Evolutionary conservation across 2,797 vertebrate species (phyloP), one percentile per base, ranked within the genome.

Genomic region (Huso huso): DNA sequence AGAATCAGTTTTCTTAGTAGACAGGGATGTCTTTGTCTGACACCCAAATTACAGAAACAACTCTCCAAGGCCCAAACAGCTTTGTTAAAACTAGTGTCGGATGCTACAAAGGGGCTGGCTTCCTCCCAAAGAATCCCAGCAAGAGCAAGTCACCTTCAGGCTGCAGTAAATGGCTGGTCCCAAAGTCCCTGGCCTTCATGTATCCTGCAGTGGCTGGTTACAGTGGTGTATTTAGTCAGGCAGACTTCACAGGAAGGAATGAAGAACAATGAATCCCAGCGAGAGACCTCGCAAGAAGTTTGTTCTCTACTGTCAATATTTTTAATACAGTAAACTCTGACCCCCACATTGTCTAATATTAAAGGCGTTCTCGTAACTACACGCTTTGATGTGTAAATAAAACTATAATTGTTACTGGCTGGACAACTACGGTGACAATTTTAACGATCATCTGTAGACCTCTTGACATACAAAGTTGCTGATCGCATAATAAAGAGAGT

Each of bases 71-170:
- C 53, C 53, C 10, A 13, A 69, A 74, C 73, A 74, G 67, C 70
- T 82, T 68, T 77, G 65, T 74, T 80, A 71, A 75, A 80, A 73
- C 66, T 70, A 71, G 10, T 6, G 69, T 64, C 71, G 71, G 70
- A 66, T 68, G 37, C 64, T 75, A 66, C 67, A 75, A 48, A 63
- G 10, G 60, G 66, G 52, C 61, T 62, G 66, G 66, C 66, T 68
- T 62, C 50, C 11, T 52, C 66, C 50, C 66, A 70, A 58, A 69
- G 59, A 66, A 72, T 70, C n/a, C 61, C 66, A 66, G 74, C 73
- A 65, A 75, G 66, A 78, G 70, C 7, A 57, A 72, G 77, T 67
- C 55, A 70, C 72, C 70, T 64, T 71, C 53, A 66, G 74, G 65
- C 64, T 73, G 65, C 78, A 76, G 77, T 59, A 74, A 73, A 77